Conservation (phyloP, 2,797 vertebrate species). For the Manis pentadactyla region DNA sequence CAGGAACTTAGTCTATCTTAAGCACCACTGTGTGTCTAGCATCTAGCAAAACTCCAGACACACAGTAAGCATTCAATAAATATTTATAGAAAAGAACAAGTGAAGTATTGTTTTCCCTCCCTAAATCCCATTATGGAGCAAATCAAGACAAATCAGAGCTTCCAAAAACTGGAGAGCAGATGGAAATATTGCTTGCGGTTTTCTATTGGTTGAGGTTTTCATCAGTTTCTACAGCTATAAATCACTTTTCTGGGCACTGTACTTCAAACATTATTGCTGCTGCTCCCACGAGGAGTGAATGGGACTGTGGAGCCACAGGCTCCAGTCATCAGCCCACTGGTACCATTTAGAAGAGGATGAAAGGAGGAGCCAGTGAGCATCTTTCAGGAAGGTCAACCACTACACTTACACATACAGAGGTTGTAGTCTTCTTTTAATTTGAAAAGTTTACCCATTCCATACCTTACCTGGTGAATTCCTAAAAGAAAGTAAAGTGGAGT, state of each 20-base stretch:
- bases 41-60: neutral
- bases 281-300: neutral
- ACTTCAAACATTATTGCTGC: neutral
- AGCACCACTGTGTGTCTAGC: neutral
- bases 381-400: neutral
- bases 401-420: neutral
- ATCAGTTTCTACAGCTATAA: neutral
- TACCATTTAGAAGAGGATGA: neutral
- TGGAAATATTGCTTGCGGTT: constrained; percentile 4
- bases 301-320: neutral
- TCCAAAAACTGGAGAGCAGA: neutral
- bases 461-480: neutral
- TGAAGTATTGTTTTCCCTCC: neutral
- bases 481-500: neutral
- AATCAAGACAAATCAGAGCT: constrained; percentile 14
- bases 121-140: neutral
- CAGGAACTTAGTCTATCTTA: neutral
- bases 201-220: neutral
- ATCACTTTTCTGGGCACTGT: neutral
- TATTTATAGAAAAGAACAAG: neutral
- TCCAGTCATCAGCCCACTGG: neutral
- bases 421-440: neutral
- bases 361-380: neutral
- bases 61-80: neutral
- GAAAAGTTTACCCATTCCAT: neutral